phyloP scores from a whole-genome alignment of 2,888 invertebrate genomes.

The Drosophila mercatorum region DNA sequence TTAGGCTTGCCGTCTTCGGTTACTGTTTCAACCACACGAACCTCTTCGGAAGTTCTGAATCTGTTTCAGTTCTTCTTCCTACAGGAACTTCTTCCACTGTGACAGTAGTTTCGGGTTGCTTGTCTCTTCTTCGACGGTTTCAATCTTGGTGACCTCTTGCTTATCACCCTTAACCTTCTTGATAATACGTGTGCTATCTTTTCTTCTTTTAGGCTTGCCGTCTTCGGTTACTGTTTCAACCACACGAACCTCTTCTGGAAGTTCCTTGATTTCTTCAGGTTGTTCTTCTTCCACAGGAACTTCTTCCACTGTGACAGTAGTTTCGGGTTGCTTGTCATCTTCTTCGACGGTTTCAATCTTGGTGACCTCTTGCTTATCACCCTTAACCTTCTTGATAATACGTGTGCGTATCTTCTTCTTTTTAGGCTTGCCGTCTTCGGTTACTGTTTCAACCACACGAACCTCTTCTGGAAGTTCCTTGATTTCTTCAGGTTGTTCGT shows the following conservation, averaged over 20 bases:
- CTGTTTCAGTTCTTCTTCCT: constrained; percentile 23
- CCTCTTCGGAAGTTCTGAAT: constrained; percentile 30
- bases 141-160: constrained; percentile 33
- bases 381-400: constrained; percentile 29
- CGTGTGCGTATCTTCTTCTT: constrained; percentile 34
- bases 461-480: constrained; percentile 29
- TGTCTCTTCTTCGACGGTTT: constrained; percentile 32
- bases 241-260: constrained; percentile 23
- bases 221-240: constrained; percentile 18
- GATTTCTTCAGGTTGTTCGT: constrained; percentile 17
- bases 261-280: constrained; percentile 13
- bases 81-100: constrained; percentile 20
- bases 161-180: constrained; percentile 35
- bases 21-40: constrained; percentile 19
- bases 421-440: constrained; percentile 26
- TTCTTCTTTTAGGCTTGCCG: constrained; percentile 25
- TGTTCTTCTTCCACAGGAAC: constrained; percentile 14
- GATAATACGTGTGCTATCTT: constrained; percentile 30
- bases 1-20: constrained; percentile 21
- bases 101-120: constrained; percentile 27
- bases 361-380: constrained; percentile 29
- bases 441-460: constrained; percentile 20
- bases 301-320: constrained; percentile 28
- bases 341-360: constrained; percentile 33
- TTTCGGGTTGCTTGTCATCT: constrained; percentile 23